Percentiles rank a stretch among this genome's conserved stretches.
These are phyloP conservation scores for Tonatia bakeri DNA, from an alignment of 2,113 vertebrate genomes.

Conservation along the genomic window DNA sequence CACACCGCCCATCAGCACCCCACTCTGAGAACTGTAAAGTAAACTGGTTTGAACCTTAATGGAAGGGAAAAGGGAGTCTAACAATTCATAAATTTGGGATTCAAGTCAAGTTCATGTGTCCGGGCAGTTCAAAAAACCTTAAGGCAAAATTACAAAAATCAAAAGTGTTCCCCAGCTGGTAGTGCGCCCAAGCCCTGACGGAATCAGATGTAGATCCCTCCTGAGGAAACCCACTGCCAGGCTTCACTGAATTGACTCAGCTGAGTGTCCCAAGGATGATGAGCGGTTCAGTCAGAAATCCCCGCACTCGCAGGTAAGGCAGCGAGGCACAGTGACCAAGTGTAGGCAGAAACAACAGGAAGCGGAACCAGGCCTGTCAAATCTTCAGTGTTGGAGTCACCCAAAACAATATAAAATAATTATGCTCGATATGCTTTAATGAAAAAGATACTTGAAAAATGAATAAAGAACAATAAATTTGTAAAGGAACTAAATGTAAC, in stretches of 20 bases:
- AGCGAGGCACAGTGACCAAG: background rate
- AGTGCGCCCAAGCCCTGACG: background rate
- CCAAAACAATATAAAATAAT: background rate
- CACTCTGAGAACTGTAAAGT: background rate
- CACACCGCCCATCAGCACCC: background rate
- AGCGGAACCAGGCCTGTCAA: background rate
- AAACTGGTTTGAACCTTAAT: background rate
- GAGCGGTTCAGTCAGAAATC: background rate
- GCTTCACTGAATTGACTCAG: background rate
- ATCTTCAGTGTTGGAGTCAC: background rate
- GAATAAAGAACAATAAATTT: background rate
- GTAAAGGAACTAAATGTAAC: background rate
- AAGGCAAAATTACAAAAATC: background rate
- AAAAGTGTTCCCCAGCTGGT: background rate
- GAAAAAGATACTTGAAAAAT: background rate
- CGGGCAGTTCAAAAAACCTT: background rate
- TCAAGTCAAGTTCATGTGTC: background rate
- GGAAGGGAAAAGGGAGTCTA: background rate
- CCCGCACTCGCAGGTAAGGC: accelerated
- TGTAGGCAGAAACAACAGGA: background rate
- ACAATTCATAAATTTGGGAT: background rate
- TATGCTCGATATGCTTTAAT: background rate
- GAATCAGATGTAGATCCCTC: background rate
- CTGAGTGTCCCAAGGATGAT: background rate
- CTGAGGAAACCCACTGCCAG: background rate